Evolutionary conservation across 2,888 invertebrate species (phyloP).

Genomic region (Drosophila peninsularis): DNA sequence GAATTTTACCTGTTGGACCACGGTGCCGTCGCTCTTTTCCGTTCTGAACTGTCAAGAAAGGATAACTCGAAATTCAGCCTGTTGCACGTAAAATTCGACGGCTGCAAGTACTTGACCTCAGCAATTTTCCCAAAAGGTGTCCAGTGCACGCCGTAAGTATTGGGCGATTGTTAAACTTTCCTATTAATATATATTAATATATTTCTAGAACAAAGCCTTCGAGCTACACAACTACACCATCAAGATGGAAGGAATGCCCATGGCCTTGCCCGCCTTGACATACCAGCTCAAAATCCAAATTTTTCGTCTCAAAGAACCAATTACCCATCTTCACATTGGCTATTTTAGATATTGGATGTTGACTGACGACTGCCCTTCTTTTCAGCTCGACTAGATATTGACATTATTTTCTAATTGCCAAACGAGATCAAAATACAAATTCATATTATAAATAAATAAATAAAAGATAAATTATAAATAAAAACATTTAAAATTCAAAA

Average conservation of each 20-base stretch:
- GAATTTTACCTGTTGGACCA: conserved; percentile 24
- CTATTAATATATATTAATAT: background rate
- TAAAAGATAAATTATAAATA: background rate
- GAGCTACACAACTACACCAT: conserved; percentile 56
- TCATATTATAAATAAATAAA: background rate
- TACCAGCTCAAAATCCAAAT: conserved; percentile 31
- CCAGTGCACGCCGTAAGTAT: conserved; percentile 53
- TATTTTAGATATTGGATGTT: background rate
- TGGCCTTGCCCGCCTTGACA: conserved; percentile 29
- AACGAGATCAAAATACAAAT: no score
- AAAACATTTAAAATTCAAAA: background rate
- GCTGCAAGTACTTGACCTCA: conserved; percentile 52
- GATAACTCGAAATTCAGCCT: conserved; percentile 51
- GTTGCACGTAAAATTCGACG: conserved; percentile 39
- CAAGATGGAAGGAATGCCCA: conserved; percentile 40
- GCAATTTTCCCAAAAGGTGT: conserved; percentile 57
- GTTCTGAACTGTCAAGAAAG: conserved; percentile 11
- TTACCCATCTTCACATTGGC: no score
- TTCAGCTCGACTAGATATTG: no score
- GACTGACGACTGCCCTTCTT: background rate
- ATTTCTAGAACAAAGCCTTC: conserved; percentile 31
- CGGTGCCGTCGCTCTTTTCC: background rate
- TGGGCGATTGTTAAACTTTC: background rate
- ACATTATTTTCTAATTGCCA: no score
- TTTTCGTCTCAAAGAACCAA: background rate